phyloP scores from a whole-genome alignment of 1,140 invertebrate species.

The Riptortus pedestris region DNA sequence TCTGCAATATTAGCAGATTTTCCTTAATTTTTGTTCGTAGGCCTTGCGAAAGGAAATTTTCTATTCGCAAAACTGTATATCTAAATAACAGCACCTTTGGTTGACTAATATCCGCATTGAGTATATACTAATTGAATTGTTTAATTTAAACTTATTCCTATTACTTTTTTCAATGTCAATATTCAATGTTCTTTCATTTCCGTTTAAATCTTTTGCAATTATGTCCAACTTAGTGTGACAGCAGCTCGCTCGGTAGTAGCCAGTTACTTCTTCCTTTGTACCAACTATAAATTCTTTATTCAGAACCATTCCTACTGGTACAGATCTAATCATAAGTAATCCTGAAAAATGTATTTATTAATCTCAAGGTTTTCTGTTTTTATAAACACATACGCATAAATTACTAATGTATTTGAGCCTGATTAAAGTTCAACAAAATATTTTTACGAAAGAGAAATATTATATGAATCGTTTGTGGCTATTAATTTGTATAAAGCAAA shows the following conservation, averaged over 20 bases:
- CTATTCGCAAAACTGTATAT: too few relatives aligned
- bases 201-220: constrained; percentile 24
- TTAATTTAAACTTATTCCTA: too few relatives aligned
- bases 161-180: constrained; percentile 28
- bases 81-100: too few relatives aligned
- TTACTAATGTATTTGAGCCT: not conserved
- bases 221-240: constrained; percentile 25
- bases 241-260: constrained; percentile 21
- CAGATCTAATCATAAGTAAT: constrained; percentile 22
- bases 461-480: not conserved
- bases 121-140: too few relatives aligned
- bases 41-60: too few relatives aligned
- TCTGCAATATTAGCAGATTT: too few relatives aligned
- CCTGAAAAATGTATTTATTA: constrained; percentile 18
- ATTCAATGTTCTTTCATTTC: constrained; percentile 15
- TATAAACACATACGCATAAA: not conserved
- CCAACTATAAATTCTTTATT: constrained; percentile 27
- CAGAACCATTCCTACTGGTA: constrained; percentile 18
- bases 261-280: constrained; percentile 19
- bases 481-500: not conserved
- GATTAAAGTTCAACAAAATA: not conserved
- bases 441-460: not conserved
- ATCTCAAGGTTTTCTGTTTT: not conserved
- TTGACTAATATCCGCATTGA: too few relatives aligned
- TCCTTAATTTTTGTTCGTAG: too few relatives aligned